Percentiles rank a stretch among this genome's conserved stretches.
phyloP scores from a whole-genome alignment of 2,113 vertebrate genomes.

The Rattus rattus region DNA sequence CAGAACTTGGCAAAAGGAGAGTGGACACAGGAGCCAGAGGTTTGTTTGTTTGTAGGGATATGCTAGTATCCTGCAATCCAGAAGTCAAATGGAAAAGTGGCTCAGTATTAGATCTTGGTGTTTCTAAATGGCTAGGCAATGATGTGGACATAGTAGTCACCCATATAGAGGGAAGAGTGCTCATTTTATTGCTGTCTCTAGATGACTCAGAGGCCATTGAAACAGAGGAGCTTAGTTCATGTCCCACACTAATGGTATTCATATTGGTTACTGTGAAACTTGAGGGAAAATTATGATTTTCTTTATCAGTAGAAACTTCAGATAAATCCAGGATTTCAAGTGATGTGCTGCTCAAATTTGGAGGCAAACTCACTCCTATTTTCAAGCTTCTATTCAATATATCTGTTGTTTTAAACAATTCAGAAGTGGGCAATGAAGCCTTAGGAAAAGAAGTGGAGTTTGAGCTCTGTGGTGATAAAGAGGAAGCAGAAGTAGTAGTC shows the following conservation, averaged over 20 bases:
- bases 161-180: rapidly evolving
- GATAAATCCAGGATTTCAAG: neutral
- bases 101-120: too few relatives aligned
- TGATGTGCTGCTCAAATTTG: neutral
- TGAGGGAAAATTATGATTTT: neutral
- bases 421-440: neutral
- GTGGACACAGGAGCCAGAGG: neutral
- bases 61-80: neutral
- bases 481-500: neutral
- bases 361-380: neutral
- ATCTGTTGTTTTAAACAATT: neutral
- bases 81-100: neutral
- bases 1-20: neutral
- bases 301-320: neutral
- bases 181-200: neutral
- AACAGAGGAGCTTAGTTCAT: neutral
- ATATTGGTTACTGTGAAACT: too few relatives aligned
- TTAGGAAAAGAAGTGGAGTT: neutral
- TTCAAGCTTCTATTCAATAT: neutral
- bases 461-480: too few relatives aligned
- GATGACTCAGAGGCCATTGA: rapidly evolving
- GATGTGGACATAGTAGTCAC: neutral
- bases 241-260: neutral
- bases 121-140: neutral
- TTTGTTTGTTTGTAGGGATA: too few relatives aligned